Conservation (phyloP, 2,888 invertebrate species). For the Theretra japonica region DNA sequence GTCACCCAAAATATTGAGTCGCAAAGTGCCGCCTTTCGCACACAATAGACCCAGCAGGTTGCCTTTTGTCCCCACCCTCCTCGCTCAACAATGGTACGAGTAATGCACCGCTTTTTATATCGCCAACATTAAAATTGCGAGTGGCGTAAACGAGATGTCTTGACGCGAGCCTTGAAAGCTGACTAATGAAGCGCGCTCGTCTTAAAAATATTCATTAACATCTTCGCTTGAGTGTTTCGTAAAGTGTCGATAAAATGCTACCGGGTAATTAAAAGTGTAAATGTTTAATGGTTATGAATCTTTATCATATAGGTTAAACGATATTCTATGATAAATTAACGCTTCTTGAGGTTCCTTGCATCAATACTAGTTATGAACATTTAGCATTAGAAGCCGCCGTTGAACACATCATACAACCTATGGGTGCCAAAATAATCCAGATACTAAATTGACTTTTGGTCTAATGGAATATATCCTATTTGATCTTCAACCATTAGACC, state of each 20-base stretch:
- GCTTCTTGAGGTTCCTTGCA: too few relatives aligned
- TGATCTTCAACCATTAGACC: too few relatives aligned
- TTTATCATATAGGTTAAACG: too few relatives aligned
- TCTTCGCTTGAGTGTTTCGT: neutral
- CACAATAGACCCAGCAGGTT: conserved; percentile 81
- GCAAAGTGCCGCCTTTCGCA: conserved; percentile 77
- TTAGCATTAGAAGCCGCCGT: too few relatives aligned
- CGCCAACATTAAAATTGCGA: conserved; percentile 62
- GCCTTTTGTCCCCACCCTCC: conserved; percentile 74
- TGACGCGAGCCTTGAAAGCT: neutral
- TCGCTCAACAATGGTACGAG: conserved; percentile 67
- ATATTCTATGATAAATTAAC: too few relatives aligned
- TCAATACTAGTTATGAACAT: too few relatives aligned
- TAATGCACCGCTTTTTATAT: conserved; percentile 79
- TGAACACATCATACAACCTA: too few relatives aligned
- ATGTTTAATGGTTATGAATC: too few relatives aligned
- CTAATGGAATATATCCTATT: too few relatives aligned
- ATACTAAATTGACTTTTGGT: too few relatives aligned
- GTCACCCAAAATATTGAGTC: conserved; percentile 83
- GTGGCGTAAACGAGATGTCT: conserved; percentile 53
- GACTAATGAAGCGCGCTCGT: neutral
- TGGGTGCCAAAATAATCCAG: too few relatives aligned
- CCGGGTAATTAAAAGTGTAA: neutral
- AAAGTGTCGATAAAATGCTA: neutral
- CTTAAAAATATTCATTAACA: conserved; percentile 13